Percentiles rank a stretch among this genome's conserved stretches.
Evolutionary conservation across 2,113 vertebrate species (phyloP).

Genomic region (Pterocles gutturalis): DNA sequence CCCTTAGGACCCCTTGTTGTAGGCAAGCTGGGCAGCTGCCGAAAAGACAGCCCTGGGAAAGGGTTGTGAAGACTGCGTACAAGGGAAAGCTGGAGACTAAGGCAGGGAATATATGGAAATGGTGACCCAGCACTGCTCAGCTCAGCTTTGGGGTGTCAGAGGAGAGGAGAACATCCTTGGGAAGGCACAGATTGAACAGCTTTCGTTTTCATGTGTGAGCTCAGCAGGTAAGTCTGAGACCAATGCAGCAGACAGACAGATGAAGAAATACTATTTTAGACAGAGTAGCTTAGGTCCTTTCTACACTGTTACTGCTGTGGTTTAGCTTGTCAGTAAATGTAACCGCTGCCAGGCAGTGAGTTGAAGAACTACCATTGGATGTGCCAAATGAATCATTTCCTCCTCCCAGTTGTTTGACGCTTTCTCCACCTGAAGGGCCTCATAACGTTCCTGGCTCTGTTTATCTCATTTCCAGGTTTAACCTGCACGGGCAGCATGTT

Average conservation of each 20-base stretch:
- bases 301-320: neutral
- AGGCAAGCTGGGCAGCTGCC: neutral
- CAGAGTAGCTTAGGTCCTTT: neutral
- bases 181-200: neutral
- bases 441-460: neutral
- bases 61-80: neutral
- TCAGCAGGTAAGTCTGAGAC: neutral
- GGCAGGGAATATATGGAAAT: neutral
- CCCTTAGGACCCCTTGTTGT: neutral
- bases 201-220: neutral
- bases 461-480: neutral
- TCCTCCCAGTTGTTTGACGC: neutral
- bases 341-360: accelerated
- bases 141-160: neutral
- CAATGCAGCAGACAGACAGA: neutral
- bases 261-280: neutral
- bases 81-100: neutral
- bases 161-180: neutral
- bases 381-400: neutral
- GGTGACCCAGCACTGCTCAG: neutral
- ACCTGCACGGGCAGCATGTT: neutral
- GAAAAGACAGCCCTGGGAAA: neutral
- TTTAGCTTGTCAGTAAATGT: neutral
- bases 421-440: neutral
- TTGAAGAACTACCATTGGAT: neutral